Evolutionary conservation across 2,888 invertebrate genomes (phyloP), one percentile per base, ranked within the genome.

Genomic region (Eristalis intricaria): DNA sequence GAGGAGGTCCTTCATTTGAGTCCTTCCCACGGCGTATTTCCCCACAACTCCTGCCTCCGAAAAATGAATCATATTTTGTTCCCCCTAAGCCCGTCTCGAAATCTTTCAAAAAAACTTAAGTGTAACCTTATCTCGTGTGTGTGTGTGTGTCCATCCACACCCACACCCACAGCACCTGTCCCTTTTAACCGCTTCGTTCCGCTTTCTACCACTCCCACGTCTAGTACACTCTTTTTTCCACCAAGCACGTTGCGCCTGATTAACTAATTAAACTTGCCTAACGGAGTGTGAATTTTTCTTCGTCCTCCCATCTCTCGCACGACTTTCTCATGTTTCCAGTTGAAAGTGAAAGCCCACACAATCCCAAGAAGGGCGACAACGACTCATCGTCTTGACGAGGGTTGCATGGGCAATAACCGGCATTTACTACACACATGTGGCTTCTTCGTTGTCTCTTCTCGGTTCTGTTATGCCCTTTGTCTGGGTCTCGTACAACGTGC

Each of bases 291-390:
- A 81, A 76, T 8, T 61, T 13, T 70, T 68, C n/a, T 65, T 75
- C 63, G 40, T 40, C 61, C 56, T 73, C 29, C 29, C 29, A 10
- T 13, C 10, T 22, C 26, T 13, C 43, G 66, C 56, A 64, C 50
- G 29, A 35, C 43, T 15, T 64, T 70, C 77, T 85, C 77, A 85
- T 23, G n/a, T 85, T 85, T 85, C 85, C 22, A 65, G 68, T 77
- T 81, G 77, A 85, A 85, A 85, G 85, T 73, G 81, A 85, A 85
- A 85, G 58, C 81, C 81, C 63, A 35, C 68, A 77, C 26, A 60
- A 19, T 60, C 60, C 10, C 60, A 60, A 58, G 63, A 35, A 81
- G 81, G 81, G 64, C 71, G 69, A 73, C 77, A 81, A 66, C 75
- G 19, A 50, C 50, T 19, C 50, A 4, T n/a, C 50, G 50, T 19